A percentile compares a stretch with the other conserved stretches of the same genome.
These are phyloP conservation scores for Parnassius orleans DNA, from an alignment of 2,888 invertebrate genomes.

Conservation along the genomic window DNA sequence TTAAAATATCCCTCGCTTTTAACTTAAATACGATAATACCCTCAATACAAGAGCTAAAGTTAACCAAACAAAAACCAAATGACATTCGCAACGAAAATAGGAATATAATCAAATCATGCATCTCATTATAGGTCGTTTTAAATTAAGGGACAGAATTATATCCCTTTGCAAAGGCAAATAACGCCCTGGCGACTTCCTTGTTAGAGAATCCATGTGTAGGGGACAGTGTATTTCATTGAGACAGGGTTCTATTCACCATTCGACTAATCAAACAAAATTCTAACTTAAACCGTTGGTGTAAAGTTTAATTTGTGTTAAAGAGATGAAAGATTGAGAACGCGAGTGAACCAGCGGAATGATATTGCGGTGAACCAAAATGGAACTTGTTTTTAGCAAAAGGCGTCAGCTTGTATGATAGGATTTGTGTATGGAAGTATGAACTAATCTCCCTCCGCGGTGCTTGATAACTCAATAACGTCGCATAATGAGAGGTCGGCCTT, in stretches of 20 bases:
- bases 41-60: background rate
- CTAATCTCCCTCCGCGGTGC: conserved; percentile 73
- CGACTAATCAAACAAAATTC: conserved; percentile 26
- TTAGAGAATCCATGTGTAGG: conserved; percentile 62
- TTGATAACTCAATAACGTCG: conserved; percentile 79
- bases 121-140: conserved; percentile 73
- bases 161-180: conserved; percentile 75
- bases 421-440: conserved; percentile 80
- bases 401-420: conserved; percentile 81
- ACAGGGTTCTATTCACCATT: conserved; percentile 41
- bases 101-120: conserved; percentile 68
- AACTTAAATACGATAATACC: too few relatives aligned
- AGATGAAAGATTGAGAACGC: conserved; percentile 34
- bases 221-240: conserved; percentile 44
- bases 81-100: conserved; percentile 28
- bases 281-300: conserved; percentile 28
- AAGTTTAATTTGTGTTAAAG: conserved; percentile 34
- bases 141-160: conserved; percentile 70
- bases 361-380: conserved; percentile 75
- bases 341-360: conserved; percentile 43
- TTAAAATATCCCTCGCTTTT: too few relatives aligned
- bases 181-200: conserved; percentile 69
- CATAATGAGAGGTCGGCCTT: conserved; percentile 77
- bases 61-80: conserved; percentile 29
- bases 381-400: conserved; percentile 75